Evolutionary conservation across 2,797 vertebrate species (phyloP).

Genomic region (Xenentodon cancila): DNA sequence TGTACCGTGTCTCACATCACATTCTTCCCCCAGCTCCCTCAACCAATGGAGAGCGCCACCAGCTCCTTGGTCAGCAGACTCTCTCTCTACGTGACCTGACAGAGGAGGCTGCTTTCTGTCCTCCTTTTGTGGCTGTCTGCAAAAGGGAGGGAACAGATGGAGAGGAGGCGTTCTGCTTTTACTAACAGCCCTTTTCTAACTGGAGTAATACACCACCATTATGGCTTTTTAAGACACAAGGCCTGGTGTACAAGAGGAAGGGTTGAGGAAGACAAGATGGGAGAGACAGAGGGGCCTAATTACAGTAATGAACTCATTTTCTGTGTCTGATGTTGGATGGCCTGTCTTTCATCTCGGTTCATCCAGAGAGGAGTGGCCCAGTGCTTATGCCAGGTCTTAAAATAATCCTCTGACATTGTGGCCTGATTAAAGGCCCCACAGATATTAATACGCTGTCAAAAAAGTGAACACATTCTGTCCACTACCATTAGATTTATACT

Average conservation of each 20-base stretch:
- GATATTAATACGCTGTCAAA: constrained; percentile 70
- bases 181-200: constrained; percentile 71
- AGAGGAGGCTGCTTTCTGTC: constrained; percentile 69
- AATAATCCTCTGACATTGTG: constrained; percentile 80
- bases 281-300: constrained; percentile 68
- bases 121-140: constrained; percentile 54
- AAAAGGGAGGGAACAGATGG: constrained; percentile 67
- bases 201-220: constrained; percentile 71
- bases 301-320: constrained; percentile 80
- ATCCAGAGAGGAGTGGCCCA: constrained; percentile 60
- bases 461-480: constrained; percentile 47
- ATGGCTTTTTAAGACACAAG: constrained; percentile 75
- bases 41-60: constrained; percentile 41
- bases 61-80: constrained; percentile 72
- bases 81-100: constrained; percentile 59
- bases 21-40: constrained; percentile 21
- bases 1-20: constrained; percentile 49
- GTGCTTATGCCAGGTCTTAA: constrained; percentile 72
- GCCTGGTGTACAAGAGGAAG: constrained; percentile 43
- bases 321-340: constrained; percentile 61
- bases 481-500: constrained; percentile 51
- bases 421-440: constrained; percentile 73
- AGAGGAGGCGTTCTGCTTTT: constrained; percentile 60
- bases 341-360: constrained; percentile 67
- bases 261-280: constrained; percentile 39